Base-by-base conservation (phyloP, 2,888 invertebrate species). In the Dexiosoma caninum region DNA sequence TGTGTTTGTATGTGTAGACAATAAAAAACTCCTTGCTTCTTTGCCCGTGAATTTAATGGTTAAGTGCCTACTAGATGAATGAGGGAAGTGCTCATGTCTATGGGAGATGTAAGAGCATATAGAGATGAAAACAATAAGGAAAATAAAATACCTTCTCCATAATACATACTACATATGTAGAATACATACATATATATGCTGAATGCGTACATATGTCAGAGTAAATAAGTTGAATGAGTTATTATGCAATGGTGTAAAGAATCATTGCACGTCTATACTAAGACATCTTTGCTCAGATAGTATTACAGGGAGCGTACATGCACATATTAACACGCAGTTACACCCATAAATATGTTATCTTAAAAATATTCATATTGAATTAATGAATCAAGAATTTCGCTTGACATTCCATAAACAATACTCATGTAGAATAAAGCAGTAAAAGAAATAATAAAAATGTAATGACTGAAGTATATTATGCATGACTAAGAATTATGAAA, bases 11-110 rank as follows among this genome's bases (percentile, higher is more conserved):
- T 23, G 23, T n/a, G n/a, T n/a, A n/a, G n/a, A n/a, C n/a, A n/a
- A n/a, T n/a, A n/a, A n/a, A n/a, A n/a, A n/a, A 3, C 4, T 27
- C 6, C 6, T 27, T 40, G 27, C 21, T 27, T 53, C 37, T 70
- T 35, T 78, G 71, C 46, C 72, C 78, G 60, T 78, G 60, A 66
- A 55, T 78, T 78, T 57, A 76, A 81, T 69, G 71, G 67, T 67
- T 46, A 71, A 64, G 55, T 62, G 67, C 69, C 49, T 53, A 71
- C 32, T 62, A 44, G 69, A 44, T 55, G 55, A 71, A 70, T 62
- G 27, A 27, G 40, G 51, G 19, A 44, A 57, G 32, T 42, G 40
- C 32, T 72, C 32, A 19, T 60, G 66, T 67, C 37, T 71, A 53
- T 60, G 27, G 37, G 19, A 19, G 16, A 44, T 19, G 8, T 19